These are phyloP conservation scores for Tipula lateralis DNA, from an alignment of 2,888 invertebrate species.

Conservation along the genomic window DNA sequence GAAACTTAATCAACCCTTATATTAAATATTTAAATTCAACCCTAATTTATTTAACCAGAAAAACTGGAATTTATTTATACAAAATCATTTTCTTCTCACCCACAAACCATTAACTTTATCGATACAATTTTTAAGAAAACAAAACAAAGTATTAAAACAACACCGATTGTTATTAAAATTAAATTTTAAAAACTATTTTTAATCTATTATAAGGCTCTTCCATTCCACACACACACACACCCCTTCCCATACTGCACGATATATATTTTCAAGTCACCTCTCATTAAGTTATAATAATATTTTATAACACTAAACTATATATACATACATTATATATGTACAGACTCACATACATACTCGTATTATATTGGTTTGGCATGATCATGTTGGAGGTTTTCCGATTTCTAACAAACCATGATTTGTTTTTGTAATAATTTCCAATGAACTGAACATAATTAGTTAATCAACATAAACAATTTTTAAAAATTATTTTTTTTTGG, in stretches of 20 bases:
- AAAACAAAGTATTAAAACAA: background rate
- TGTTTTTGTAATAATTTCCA: slow-evolving; percentile 1
- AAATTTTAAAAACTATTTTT: background rate
- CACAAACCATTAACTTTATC: background rate
- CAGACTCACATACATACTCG: too few species aligned
- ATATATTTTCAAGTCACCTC: background rate
- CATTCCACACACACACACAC: background rate
- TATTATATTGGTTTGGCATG: too few species aligned
- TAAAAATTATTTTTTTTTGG: background rate
- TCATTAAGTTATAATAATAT: background rate
- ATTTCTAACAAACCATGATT: background rate
- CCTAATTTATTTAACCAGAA: background rate
- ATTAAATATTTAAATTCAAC: background rate
- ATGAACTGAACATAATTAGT: background rate
- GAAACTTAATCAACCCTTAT: slow-evolving; percentile 5
- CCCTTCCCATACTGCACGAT: background rate
- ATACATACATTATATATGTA: background rate
- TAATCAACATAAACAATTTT: background rate
- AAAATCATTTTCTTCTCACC: background rate
- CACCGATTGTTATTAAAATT: background rate
- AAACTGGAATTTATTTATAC: background rate
- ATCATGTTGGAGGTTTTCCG: background rate
- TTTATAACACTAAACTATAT: background rate
- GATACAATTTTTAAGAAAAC: background rate
- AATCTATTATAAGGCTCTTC: background rate